Evolutionary conservation across 2,888 invertebrate species (phyloP).

Genomic region (Thymelicus sylvestris): DNA sequence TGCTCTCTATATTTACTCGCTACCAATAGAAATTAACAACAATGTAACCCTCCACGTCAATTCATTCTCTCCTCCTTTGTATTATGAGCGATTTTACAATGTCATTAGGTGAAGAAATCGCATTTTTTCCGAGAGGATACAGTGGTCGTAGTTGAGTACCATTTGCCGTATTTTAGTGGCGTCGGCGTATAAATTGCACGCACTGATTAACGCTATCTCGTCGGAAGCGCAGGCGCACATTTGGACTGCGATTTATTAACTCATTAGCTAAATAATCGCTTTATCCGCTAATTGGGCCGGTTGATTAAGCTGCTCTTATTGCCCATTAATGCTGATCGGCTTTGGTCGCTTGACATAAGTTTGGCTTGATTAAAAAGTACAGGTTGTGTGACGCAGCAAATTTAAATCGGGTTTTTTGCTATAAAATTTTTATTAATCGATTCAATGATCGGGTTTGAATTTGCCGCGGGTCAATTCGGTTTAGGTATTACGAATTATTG

Average conservation of each 20-base stretch:
- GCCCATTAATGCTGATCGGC: conserved; percentile 42
- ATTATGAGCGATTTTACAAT: conserved; percentile 45
- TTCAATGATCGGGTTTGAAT: background rate
- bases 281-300: conserved; percentile 68
- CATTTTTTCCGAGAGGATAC: conserved; percentile 49
- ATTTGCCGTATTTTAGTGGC: conserved; percentile 65
- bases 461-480: no score
- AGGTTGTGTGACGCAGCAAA: conserved; percentile 6
- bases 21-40: conserved; percentile 68
- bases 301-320: conserved; percentile 55
- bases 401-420: background rate
- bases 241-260: conserved; percentile 75
- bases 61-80: conserved; percentile 43
- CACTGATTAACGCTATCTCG: conserved; percentile 73
- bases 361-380: conserved; percentile 21
- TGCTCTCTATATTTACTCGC: conserved; percentile 71
- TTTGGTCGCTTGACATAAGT: conserved; percentile 16
- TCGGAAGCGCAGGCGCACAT: conserved; percentile 57
- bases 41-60: conserved; percentile 40
- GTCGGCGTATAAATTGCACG: conserved; percentile 67
- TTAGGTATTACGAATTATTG: no score
- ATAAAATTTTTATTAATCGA: background rate
- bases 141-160: conserved; percentile 57
- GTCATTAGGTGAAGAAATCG: conserved; percentile 46
- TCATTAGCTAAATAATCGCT: conserved; percentile 75